Evolutionary conservation across 37 sponge, comb jelly and placozoan genomes (phyloP), one percentile per base, ranked within the genome.

Genomic region (Aphrocallistes beatrix): DNA sequence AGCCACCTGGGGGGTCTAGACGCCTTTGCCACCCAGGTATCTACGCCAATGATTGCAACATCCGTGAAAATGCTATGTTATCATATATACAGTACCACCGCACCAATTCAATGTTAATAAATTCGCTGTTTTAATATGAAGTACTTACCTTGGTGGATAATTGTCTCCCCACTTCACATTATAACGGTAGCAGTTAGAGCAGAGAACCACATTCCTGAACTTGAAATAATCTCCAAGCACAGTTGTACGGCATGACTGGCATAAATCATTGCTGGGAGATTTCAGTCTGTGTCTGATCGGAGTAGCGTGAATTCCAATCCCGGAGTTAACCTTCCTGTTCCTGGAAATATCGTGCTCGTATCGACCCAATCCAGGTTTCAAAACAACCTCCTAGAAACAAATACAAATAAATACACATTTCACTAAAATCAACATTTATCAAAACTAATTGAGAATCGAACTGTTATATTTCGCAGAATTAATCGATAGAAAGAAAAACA

Each of bases 141-240:
- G 32, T 25, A 3, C 75, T 32, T 32, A 60, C 75, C 75, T 60
- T 3, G 75, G 75, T 60, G 75, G 75, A 60, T 60, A 60, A 60
- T 60, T 60, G n/a, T 60, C 75, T 32, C 75, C 75, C 75, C 75
- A 60, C n/a, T 30, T 60, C 6, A 60, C 17, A 60, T 60, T 60
- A 60, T 60, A 60, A 19, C 21, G 10, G 34, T 60, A 60, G 34
- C 75, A 60, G 25, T 30, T 28, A 13, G 75, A 60, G 21, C 75
- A 60, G 3, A 60, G 34, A 19, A 6, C 25, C 25, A 60, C 75
- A 60, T 60, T 60, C 75, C 75, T 60, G n/a, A 60, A 60, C 75
- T 60, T 60, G 75, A 60, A 60, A 60, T 60, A 60, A 13, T 60
- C 75, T 6, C 75, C 75, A 25, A 60, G 3, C 3, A 60, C 75